phyloP scores from a whole-genome alignment of 2,888 invertebrate genomes.

The Sinohyriopsis cumingii region DNA sequence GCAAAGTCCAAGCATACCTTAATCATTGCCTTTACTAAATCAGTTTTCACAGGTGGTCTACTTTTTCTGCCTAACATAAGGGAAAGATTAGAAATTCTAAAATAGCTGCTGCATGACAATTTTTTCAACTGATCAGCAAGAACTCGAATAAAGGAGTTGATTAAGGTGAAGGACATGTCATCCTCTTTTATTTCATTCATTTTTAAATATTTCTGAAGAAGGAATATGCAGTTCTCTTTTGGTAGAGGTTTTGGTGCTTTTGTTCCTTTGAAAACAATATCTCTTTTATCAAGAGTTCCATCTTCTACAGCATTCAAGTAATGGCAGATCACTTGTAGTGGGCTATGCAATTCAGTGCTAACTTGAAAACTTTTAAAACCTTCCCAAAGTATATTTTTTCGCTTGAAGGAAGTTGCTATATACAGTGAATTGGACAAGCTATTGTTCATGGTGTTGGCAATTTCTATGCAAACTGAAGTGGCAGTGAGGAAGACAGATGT shows the following conservation, averaged over 20 bases:
- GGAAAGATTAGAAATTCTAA: constrained; percentile 8
- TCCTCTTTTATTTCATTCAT: not conserved
- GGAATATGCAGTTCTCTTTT: constrained; percentile 15
- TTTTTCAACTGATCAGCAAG: constrained; percentile 53
- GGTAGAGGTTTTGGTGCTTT: constrained; percentile 19
- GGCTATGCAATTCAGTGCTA: constrained; percentile 39
- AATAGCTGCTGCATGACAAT: constrained; percentile 45
- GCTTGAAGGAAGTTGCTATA: constrained; percentile 33
- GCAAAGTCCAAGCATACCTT: constrained; percentile 30
- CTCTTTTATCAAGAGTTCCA: constrained; percentile 27
- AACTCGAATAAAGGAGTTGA: constrained; percentile 44
- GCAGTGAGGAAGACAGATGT: constrained; percentile 27
- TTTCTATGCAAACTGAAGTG: constrained; percentile 34
- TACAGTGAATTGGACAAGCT: constrained; percentile 38
- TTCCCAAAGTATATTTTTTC: constrained; percentile 31
- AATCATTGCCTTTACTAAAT: constrained; percentile 22
- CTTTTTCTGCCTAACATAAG: constrained; percentile 13
- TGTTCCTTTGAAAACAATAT: constrained; percentile 26
- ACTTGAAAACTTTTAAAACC: constrained; percentile 30
- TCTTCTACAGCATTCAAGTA: constrained; percentile 30
- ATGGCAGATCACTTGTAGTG: constrained; percentile 48
- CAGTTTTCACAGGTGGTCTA: constrained; percentile 16
- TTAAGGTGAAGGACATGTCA: constrained; percentile 35
- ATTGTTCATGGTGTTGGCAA: constrained; percentile 47
- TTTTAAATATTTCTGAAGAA: constrained; percentile 31